A percentile compares a stretch with the other conserved stretches of the same genome.
Evolutionary conservation across 2,797 vertebrate genomes (phyloP).

Genomic region (Crotalus adamanteus): DNA sequence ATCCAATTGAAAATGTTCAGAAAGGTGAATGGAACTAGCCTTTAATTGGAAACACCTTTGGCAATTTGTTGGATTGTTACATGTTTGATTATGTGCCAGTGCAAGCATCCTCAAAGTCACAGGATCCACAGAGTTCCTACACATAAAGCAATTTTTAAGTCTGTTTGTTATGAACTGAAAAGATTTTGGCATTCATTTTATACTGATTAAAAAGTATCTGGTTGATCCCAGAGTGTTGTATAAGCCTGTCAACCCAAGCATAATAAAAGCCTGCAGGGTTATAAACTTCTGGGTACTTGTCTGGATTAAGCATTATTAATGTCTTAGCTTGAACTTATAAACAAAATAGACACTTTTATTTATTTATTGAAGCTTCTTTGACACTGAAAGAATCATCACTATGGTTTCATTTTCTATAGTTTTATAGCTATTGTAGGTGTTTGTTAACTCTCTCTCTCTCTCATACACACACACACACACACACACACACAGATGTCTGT

Average conservation of each 20-base stretch:
- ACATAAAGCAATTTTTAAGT: background rate
- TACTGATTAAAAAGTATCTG: background rate
- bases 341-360: background rate
- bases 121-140: background rate
- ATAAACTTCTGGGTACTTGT: background rate
- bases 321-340: background rate
- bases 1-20: constrained; percentile 19
- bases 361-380: background rate
- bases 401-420: background rate
- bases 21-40: constrained; percentile 6
- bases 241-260: background rate
- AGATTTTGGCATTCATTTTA: background rate
- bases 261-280: background rate
- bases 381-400: background rate
- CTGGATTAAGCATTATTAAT: background rate
- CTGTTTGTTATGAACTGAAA: background rate
- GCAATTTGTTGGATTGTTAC: background rate
- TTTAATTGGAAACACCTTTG: constrained; percentile 19
- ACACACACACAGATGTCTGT: background rate
- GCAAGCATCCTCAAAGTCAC: background rate
- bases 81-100: constrained; percentile 23
- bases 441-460: background rate
- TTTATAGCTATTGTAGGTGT: background rate
- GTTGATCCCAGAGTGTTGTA: background rate
- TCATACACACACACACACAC: background rate